Percentiles rank a stretch among this genome's conserved stretches.
Evolutionary conservation across 2,888 invertebrate genomes (phyloP).

Genomic region (Caenorhabditis sulstoni): DNA sequence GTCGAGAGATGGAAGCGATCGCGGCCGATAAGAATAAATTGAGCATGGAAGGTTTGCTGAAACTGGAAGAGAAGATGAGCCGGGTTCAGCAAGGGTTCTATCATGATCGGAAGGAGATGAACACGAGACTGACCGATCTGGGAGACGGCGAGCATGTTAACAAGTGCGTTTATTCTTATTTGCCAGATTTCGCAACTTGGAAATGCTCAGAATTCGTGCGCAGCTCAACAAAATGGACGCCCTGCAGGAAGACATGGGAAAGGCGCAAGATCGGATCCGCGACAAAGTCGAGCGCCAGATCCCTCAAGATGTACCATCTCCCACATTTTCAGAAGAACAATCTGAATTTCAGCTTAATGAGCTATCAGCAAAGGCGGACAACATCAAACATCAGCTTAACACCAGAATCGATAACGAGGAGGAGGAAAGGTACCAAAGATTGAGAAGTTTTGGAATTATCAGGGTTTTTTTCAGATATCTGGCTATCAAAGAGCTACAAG

Average conservation of each 20-base stretch:
- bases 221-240: conserved; percentile 76
- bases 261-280: conserved; percentile 75
- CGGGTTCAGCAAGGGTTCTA: conserved; percentile 75
- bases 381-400: conserved; percentile 77
- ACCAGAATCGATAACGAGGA: conserved; percentile 79
- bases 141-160: conserved; percentile 61
- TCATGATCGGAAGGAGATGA: conserved; percentile 65
- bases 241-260: conserved; percentile 78
- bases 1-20: conserved; percentile 80
- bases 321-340: neutral
- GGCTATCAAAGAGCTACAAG: conserved; percentile 79
- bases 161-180: conserved; percentile 29
- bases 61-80: conserved; percentile 79
- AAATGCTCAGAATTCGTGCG: conserved; percentile 57
- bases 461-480: conserved; percentile 75
- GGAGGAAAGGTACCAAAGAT: conserved; percentile 79
- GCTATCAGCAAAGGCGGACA: conserved; percentile 78
- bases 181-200: no score
- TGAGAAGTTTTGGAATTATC: no score
- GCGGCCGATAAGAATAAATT: conserved; percentile 80
- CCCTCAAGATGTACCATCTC: conserved; percentile 74
- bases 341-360: conserved; percentile 75
- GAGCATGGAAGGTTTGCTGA: conserved; percentile 79
- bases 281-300: conserved; percentile 80
- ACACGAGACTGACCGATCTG: conserved; percentile 49